Conservation (phyloP, 2,113 vertebrate genomes). For the Sphaerodactylus townsendi region DNA sequence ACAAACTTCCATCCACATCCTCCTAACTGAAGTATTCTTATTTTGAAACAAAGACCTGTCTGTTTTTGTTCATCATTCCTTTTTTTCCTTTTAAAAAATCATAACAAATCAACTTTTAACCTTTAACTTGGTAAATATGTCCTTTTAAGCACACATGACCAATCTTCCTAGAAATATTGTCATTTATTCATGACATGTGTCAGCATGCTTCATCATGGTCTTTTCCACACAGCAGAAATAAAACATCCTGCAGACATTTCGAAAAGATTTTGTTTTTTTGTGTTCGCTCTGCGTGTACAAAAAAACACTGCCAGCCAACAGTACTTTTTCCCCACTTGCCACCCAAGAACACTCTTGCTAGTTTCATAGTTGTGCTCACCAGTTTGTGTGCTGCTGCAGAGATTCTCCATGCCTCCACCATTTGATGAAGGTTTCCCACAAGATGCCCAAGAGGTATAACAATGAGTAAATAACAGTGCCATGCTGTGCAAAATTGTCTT, state of each 20-base stretch:
- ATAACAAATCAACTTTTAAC: slow-evolving; percentile 7
- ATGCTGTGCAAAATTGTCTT: too few species aligned
- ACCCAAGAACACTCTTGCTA: too few species aligned
- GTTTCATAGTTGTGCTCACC: too few species aligned
- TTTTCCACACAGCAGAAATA: too few species aligned
- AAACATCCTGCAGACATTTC: too few species aligned
- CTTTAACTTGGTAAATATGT: not conserved
- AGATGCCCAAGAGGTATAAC: fast-evolving
- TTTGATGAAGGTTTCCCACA: too few species aligned
- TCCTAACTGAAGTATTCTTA: not conserved
- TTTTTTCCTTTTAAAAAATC: not conserved
- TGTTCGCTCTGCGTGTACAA: too few species aligned
- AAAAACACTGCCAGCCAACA: too few species aligned
- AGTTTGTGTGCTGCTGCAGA: too few species aligned
- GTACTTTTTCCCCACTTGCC: too few species aligned
- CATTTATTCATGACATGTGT: not conserved
- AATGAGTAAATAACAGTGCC: not conserved
- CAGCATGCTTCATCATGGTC: not conserved
- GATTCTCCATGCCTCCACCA: too few species aligned
- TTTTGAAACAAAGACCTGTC: not conserved
- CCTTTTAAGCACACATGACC: not conserved
- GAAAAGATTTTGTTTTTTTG: too few species aligned
- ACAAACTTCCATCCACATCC: not conserved
- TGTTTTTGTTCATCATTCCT: not conserved
- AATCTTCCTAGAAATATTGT: slow-evolving; percentile 5